A percentile compares a stretch with the other conserved stretches of the same genome.
These are phyloP conservation scores for Strigamia crassipes DNA, from an alignment of 2,888 invertebrate genomes.

Conservation along the genomic window DNA sequence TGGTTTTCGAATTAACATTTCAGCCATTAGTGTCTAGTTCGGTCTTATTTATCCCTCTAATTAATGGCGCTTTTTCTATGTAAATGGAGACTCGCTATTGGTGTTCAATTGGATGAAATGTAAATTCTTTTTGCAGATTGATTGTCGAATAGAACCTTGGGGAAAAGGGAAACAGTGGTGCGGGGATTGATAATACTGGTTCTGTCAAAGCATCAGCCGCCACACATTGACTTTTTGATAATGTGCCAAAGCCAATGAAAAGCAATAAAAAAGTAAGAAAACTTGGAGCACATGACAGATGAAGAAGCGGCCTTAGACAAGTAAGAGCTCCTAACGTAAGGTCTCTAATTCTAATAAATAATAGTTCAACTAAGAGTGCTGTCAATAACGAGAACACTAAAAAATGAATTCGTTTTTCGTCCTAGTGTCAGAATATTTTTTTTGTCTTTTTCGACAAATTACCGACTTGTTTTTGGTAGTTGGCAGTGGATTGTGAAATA, in stretches of 20 bases:
- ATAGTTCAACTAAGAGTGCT: constrained; percentile 27
- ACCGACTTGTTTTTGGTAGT: no score
- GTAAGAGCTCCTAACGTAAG: not conserved
- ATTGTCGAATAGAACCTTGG: not conserved
- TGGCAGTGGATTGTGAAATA: no score
- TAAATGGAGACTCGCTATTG: not conserved
- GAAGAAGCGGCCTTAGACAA: constrained; percentile 34
- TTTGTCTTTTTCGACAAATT: no score
- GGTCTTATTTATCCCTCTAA: not conserved
- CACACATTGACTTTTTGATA: constrained; percentile 7
- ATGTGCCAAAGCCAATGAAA: constrained; percentile 42
- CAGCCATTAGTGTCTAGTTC: not conserved
- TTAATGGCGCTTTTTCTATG: not conserved
- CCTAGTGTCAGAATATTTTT: no score
- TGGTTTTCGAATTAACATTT: not conserved
- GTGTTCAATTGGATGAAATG: not conserved
- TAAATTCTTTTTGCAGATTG: not conserved
- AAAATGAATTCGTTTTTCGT: not conserved
- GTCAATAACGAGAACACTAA: not conserved
- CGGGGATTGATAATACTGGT: not conserved
- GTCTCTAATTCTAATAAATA: not conserved
- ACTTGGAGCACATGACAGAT: constrained; percentile 28
- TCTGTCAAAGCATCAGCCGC: not conserved
- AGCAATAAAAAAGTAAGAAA: constrained; percentile 25
- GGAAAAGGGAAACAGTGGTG: not conserved